Percentiles rank a stretch among this genome's conserved stretches.
phyloP scores from a whole-genome alignment of 2,888 invertebrate genomes.

The Lacanobia oleracea region DNA sequence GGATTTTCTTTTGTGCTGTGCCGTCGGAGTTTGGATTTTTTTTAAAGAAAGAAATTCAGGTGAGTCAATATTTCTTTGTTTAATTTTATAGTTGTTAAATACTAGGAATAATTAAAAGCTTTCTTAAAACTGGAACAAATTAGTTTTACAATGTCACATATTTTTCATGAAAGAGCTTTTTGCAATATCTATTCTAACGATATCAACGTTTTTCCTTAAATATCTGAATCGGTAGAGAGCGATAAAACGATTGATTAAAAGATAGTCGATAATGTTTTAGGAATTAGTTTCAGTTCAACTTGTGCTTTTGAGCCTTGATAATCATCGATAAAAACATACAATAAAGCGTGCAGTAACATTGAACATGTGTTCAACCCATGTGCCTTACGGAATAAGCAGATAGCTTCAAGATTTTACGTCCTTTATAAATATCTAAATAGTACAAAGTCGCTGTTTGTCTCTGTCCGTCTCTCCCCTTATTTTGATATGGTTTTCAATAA shows the following conservation, averaged over 20 bases:
- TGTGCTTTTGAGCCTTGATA: neutral
- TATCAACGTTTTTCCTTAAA: conserved; percentile 17
- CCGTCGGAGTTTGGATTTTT: conserved; percentile 62
- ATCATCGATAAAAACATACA: too few species aligned
- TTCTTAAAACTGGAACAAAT: neutral
- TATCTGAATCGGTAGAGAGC: neutral
- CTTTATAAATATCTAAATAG: neutral
- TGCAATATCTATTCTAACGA: neutral
- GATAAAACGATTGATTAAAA: conserved; percentile 35
- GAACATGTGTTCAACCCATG: neutral
- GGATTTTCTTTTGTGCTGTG: conserved; percentile 65
- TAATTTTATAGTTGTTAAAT: neutral
- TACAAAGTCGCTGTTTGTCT: too few species aligned
- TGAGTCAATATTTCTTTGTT: conserved; percentile 50
- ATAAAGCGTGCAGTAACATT: neutral
- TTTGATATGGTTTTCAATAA: too few species aligned
- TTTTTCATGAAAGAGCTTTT: conserved; percentile 22
- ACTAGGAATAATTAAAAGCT: neutral
- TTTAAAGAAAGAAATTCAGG: conserved; percentile 50
- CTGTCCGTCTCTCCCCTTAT: too few species aligned
- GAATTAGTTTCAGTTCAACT: conserved; percentile 10
- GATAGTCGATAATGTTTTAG: conserved; percentile 7
- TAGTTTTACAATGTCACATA: neutral
- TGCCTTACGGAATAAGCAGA: neutral
- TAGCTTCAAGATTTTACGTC: neutral